phyloP scores from a whole-genome alignment of 2,888 invertebrate species.

The Noctua janthe region DNA sequence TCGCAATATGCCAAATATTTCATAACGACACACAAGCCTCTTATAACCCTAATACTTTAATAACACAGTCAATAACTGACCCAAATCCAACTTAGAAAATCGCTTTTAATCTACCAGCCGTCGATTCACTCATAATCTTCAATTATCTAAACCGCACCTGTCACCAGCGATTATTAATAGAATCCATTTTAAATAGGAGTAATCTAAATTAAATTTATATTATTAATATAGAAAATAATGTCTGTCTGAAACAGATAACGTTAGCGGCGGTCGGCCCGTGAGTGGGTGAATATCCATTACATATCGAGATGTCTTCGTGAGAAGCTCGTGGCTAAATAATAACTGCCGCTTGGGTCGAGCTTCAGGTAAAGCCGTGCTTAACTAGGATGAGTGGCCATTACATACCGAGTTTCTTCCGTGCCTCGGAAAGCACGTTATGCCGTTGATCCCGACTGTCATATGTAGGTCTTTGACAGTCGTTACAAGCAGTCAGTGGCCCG shows the following conservation, averaged over 20 bases:
- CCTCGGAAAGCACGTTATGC: no score
- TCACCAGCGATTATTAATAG: conserved; percentile 26
- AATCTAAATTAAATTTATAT: background rate
- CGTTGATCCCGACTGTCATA: no score
- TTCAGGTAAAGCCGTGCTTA: no score
- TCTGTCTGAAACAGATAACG: background rate
- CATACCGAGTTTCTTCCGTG: no score
- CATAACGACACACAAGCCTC: background rate
- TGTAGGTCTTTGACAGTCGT: no score
- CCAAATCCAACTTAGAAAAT: conserved; percentile 30
- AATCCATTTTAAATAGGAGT: conserved; percentile 1
- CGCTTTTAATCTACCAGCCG: conserved; percentile 9
- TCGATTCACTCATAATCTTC: conserved; percentile 10
- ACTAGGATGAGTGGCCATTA: no score
- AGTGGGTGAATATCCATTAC: background rate
- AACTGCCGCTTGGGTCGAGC: no score
- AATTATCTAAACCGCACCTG: conserved; percentile 25
- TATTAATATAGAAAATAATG: background rate
- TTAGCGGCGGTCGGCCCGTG: background rate
- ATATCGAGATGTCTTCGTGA: background rate
- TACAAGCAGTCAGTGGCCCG: no score
- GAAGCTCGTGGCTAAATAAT: no score
- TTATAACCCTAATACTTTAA: background rate
- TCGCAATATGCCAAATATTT: background rate
- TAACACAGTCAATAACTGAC: conserved; percentile 3